phyloP scores from a whole-genome alignment of 2,888 invertebrate genomes.

The Limnephilus auricula region DNA sequence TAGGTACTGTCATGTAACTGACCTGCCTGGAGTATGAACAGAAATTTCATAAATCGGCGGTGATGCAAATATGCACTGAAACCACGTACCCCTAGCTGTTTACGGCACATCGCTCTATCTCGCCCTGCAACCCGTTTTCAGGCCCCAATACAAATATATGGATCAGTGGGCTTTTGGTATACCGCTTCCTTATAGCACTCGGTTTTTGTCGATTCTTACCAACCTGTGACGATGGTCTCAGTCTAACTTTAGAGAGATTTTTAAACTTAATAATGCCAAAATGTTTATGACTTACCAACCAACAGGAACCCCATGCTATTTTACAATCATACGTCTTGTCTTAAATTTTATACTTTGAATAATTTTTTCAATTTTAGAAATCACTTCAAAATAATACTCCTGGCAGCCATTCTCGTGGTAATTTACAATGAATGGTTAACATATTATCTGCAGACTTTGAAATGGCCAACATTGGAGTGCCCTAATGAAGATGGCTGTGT shows the following conservation, averaged over 20 bases:
- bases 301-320: background rate
- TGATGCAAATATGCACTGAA: too few relatives aligned
- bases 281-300: background rate
- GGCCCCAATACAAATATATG: too few relatives aligned
- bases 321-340: background rate
- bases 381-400: conserved; percentile 46
- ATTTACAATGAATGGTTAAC: conserved; percentile 69
- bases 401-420: conserved; percentile 57
- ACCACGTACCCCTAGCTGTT: too few relatives aligned
- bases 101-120: too few relatives aligned
- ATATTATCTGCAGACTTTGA: conserved; percentile 69
- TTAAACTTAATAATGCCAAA: background rate
- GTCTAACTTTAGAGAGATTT: background rate
- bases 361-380: conserved; percentile 49
- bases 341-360: background rate
- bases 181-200: too few relatives aligned
- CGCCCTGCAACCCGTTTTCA: too few relatives aligned
- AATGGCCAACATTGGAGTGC: conserved; percentile 70
- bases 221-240: too few relatives aligned
- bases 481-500: conserved; percentile 69
- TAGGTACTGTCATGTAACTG: too few relatives aligned
- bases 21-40: too few relatives aligned
- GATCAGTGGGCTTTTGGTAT: too few relatives aligned
- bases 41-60: too few relatives aligned
- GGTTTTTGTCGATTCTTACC: too few relatives aligned